Conservation (phyloP, 2,797 vertebrate species). For the Gouania willdenowi region DNA sequence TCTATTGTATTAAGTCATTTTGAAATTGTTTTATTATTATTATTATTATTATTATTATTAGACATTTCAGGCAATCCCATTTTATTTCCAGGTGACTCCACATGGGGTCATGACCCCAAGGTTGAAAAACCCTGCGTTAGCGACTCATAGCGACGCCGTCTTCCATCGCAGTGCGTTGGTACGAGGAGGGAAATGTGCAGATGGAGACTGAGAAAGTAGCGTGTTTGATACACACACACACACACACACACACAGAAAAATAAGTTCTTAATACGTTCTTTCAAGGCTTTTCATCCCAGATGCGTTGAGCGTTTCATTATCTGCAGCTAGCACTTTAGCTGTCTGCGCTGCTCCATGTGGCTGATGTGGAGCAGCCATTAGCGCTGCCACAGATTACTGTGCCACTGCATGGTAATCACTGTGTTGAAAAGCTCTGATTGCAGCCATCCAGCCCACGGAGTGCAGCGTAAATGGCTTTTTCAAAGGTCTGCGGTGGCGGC, state of each 20-base stretch:
- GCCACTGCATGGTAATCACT: constrained; percentile 65
- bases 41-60: no score
- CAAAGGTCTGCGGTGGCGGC: constrained; percentile 52
- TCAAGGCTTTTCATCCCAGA: constrained; percentile 58
- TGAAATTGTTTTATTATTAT: no score
- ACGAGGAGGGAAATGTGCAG: no score
- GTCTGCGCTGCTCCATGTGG: constrained; percentile 66
- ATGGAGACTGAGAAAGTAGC: no score
- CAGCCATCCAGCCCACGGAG: constrained; percentile 65
- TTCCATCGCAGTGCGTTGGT: no score
- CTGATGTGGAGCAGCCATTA: constrained; percentile 67
- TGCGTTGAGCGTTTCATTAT: constrained; percentile 66
- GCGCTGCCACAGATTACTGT: constrained; percentile 68
- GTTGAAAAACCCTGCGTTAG: no score
- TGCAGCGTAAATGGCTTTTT: constrained; percentile 66
- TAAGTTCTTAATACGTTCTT: constrained; percentile 56
- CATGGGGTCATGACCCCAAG: no score
- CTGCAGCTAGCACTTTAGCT: constrained; percentile 70
- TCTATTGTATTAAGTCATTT: no score
- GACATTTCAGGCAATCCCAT: no score
- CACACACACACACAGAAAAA: constrained; percentile 15
- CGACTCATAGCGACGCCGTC: no score
- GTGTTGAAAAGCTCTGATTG: constrained; percentile 69
- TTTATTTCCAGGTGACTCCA: no score
- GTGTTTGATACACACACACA: no score